phyloP scores from a whole-genome alignment of 1,140 invertebrate genomes.

The Macrosteles quadrilineatus region DNA sequence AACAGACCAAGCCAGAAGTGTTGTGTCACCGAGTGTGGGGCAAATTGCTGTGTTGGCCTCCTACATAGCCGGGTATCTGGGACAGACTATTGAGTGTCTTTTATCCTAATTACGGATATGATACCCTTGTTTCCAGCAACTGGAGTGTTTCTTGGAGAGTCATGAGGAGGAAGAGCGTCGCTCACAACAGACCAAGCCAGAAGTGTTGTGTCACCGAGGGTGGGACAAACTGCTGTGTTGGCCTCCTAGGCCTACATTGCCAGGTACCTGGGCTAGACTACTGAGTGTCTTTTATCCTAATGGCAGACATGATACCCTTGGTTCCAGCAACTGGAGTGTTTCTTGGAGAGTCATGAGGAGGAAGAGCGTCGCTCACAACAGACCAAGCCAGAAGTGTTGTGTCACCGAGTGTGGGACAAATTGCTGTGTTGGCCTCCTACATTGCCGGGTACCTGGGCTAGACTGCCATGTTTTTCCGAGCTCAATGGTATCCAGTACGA shows the following conservation, averaged over 20 bases:
- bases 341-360: neutral
- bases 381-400: conserved; percentile 41
- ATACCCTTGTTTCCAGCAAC: conserved; percentile 4
- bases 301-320: conserved; percentile 64
- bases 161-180: neutral
- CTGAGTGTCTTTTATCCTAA: conserved; percentile 74
- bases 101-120: too few relatives aligned
- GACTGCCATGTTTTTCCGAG: conserved; percentile 70
- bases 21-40: too few relatives aligned
- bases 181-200: neutral
- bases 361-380: conserved; percentile 1
- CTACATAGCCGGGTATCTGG: too few relatives aligned
- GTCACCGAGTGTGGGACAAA: conserved; percentile 66
- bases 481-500: conserved; percentile 75
- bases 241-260: conserved; percentile 68
- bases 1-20: too few relatives aligned
- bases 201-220: conserved; percentile 54
- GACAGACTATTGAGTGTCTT: too few relatives aligned
- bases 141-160: conserved; percentile 7
- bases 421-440: conserved; percentile 78
- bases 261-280: conserved; percentile 60
- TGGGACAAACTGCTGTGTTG: conserved; percentile 77
- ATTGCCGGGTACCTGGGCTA: conserved; percentile 58
- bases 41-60: too few relatives aligned
- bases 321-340: neutral